Base-by-base conservation (phyloP, 2,888 invertebrate species). In the Schizotus pectinicornis region DNA sequence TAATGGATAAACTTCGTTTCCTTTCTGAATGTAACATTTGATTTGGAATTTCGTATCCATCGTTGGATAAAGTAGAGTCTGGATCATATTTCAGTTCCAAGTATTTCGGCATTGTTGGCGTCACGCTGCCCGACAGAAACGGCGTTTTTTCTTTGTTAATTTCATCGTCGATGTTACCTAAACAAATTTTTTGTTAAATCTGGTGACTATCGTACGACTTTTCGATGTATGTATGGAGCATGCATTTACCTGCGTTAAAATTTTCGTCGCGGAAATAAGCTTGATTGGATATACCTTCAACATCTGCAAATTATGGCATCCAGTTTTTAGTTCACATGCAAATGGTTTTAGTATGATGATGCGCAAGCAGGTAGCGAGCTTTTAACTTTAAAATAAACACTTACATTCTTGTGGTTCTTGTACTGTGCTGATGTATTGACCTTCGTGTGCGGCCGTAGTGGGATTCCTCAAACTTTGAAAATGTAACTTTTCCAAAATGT, bases 241-340 rank as follows among this genome's bases (percentile, higher is more conserved):
- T 60, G 47, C 50, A 61, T 54, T 73, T 79, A 79, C 80, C 79
- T 79, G 86, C 85, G 77, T 87, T 87, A 82, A 85, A 86, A 82
- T 88, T 88, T 82, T 88, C 86, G 82, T 89, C 90, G 75, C 87
- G 85, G 82, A 89, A 88, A 83, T 90, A 90, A 81, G 87, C 87
- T 82, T 86, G 86, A 83, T 90, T 90, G 85, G 88, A 88, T 80
- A 90, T 86, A 77, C 88, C 89, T 79, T 82, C 80, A 83, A 81
- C 77, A 75, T 85, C 85, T 85, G 83, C 59, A 81, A 74, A 68
- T 65, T 65, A 69, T 65, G 47, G 67, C 67, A 70, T 68, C 63
- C 63, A 56, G 48, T 63, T 33, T 67, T 65, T 65, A 63, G 64
- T 63, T 47, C 39, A 57, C 56, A 60, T 60, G 60, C 56, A 58